A percentile compares a stretch with the other conserved stretches of the same genome.
Evolutionary conservation across 2,113 vertebrate genomes (phyloP).

Genomic region (Prunella himalayana): DNA sequence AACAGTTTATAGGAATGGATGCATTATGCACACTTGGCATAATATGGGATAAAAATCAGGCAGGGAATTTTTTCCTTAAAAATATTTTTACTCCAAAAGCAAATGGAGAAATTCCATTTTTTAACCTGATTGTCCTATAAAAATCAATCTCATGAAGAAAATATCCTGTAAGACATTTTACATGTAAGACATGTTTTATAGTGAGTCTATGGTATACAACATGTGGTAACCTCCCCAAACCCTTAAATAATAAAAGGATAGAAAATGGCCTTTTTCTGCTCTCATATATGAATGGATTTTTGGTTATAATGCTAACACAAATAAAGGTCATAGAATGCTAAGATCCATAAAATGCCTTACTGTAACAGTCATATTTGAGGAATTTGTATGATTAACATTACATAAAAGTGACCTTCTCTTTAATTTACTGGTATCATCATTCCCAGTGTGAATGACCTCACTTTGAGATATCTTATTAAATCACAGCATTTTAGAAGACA

Average conservation of each 20-base stretch:
- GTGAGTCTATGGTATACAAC: background rate
- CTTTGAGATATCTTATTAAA: constrained; percentile 12
- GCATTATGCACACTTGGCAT: background rate
- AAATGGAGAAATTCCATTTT: background rate
- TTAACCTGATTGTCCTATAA: background rate
- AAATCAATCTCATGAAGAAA: background rate
- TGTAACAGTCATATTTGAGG: background rate
- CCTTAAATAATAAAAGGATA: background rate
- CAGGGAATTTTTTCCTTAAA: background rate
- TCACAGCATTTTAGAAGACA: background rate
- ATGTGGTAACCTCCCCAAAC: background rate
- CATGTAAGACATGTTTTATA: background rate
- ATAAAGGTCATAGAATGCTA: background rate
- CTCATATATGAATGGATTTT: background rate
- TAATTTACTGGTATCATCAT: background rate
- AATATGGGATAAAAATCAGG: background rate
- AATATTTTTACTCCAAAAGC: background rate
- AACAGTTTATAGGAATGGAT: background rate
- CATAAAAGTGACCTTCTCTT: constrained; percentile 20
- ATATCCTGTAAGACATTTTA: background rate
- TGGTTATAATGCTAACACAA: background rate
- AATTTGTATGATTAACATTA: constrained; percentile 9
- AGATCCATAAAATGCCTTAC: background rate
- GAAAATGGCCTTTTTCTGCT: background rate
- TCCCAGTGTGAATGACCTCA: constrained; percentile 1